Base-by-base conservation (phyloP, 30 jellyfish, hydroid and myxozoan species). In the Haliclystus octoradiatus region DNA sequence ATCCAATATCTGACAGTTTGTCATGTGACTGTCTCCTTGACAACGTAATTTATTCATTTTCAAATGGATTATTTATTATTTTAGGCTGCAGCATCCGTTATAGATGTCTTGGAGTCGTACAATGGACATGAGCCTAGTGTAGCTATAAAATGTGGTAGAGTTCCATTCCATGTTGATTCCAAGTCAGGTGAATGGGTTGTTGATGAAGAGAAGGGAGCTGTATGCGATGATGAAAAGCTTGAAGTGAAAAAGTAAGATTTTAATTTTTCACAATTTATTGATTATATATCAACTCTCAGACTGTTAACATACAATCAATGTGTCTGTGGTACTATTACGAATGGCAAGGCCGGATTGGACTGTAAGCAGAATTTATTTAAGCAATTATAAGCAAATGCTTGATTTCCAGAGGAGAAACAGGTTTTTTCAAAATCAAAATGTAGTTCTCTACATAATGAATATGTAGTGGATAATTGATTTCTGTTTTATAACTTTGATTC, bases 91-190 rank as follows among this genome's bases (percentile, higher is more conserved):
- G 30, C 82, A 27, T 64, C 83, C 5, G 47, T 71, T 47, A 50
- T 91, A 26, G 94, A 91, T 69, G 79, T 91, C 24, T 79, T 82
- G 73, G 95, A 82, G 22, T 77, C 93, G 62, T 69, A 65, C 12
- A 62, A 66, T 68, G 95, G 92, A 23, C 99, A 91, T 66, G 99
- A 91, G 75, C 99, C 99, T 52, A 74, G 94, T 52, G 99, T 91
- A 22, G 95, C 95, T 29, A 78, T 91, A 23, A 63, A 77, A 57
- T 91, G 99, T 51, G 94, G 88, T 2, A 78, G 78, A 34, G 89
- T 91, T 14, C 95, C 99, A 24, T 91, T 80, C 67, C 78, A 74
- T 68, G 71, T 77, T 64, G 99, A 91, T 73, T 65, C 75, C 73
- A 76, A 82, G 26, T 71, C 88, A 27, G 95, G 95, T 24, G 61